Percentiles rank a stretch among this genome's conserved stretches.
These are phyloP conservation scores for Apoda limacodes DNA, from an alignment of 2,888 invertebrate genomes.

Conservation along the genomic window DNA sequence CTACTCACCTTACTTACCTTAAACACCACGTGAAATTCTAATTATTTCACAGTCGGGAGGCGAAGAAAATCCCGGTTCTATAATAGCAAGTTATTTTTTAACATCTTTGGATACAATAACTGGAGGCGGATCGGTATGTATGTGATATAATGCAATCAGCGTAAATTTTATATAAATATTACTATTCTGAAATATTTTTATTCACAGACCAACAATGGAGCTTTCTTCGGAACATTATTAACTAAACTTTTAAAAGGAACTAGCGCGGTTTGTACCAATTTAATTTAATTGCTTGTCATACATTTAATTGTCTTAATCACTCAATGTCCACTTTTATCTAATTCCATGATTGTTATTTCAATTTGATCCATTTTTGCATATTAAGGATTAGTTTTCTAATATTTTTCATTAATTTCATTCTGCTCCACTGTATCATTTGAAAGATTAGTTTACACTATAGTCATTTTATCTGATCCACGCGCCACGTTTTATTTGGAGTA, in stretches of 20 bases:
- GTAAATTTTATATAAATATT: not conserved
- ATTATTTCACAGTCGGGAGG: conserved; percentile 45
- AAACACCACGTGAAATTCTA: not conserved
- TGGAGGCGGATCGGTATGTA: conserved; percentile 59
- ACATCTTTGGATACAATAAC: conserved; percentile 56
- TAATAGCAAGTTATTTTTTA: conserved; percentile 50
- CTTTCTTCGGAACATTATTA: conserved; percentile 53
- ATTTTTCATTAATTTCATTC: too few species aligned
- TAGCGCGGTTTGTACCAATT: conserved; percentile 53
- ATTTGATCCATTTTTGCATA: not conserved
- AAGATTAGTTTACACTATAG: too few species aligned
- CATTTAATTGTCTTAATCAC: too few species aligned
- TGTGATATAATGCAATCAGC: not conserved
- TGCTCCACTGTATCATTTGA: too few species aligned
- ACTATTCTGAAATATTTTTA: conserved; percentile 1
- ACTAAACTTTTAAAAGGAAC: conserved; percentile 52
- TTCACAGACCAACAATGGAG: conserved; percentile 59
- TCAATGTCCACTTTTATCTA: too few species aligned
- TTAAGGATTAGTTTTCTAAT: too few species aligned
- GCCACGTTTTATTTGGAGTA: too few species aligned
- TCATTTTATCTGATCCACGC: too few species aligned
- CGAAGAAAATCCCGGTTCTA: conserved; percentile 51
- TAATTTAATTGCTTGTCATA: not conserved
- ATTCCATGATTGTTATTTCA: too few species aligned
- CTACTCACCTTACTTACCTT: too few species aligned